phyloP scores from a whole-genome alignment of 2,888 invertebrate genomes.

The Ophion ventricosus region DNA sequence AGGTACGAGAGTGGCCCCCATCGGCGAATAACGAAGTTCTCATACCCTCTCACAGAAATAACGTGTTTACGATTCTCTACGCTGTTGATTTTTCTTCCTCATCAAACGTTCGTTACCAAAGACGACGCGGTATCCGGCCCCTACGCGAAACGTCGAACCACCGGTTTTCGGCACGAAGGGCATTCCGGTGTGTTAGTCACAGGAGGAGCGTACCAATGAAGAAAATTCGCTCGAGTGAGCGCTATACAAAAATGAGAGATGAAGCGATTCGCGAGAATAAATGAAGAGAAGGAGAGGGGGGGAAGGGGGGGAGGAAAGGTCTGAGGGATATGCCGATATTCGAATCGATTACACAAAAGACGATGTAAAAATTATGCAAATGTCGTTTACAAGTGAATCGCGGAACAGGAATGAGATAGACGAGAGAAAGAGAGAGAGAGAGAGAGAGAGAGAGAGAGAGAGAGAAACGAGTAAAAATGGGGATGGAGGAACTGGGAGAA shows the following conservation, averaged over 20 bases:
- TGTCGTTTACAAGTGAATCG: conserved; percentile 80
- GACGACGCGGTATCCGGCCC: not conserved
- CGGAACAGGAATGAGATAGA: conserved; percentile 30
- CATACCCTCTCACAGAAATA: conserved; percentile 1
- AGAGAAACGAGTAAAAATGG: not conserved
- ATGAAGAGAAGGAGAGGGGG: conserved; percentile 9
- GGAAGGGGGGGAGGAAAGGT: conserved; percentile 26
- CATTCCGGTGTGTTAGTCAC: not conserved
- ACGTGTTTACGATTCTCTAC: conserved; percentile 38
- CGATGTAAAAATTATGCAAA: conserved; percentile 83
- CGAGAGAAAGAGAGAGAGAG: conserved; percentile 22
- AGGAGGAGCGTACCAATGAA: conserved; percentile 22
- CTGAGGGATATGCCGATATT: conserved; percentile 66
- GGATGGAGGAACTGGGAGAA: conserved; percentile 23
- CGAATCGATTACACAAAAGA: conserved; percentile 78
- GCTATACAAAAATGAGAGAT: conserved; percentile 32
- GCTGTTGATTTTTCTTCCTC: conserved; percentile 24
- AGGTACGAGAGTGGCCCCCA: conserved; percentile 22
- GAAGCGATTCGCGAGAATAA: conserved; percentile 14
- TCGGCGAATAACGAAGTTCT: conserved; percentile 2
- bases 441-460: conserved; percentile 15
- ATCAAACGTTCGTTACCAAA: conserved; percentile 36
- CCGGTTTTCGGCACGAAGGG: not conserved
- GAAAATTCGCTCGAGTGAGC: conserved; percentile 24
- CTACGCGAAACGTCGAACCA: conserved; percentile 1